These are phyloP conservation scores for Ptycholaimellus sp. DNA, from an alignment of 2,888 invertebrate species.

Conservation along the genomic window DNA sequence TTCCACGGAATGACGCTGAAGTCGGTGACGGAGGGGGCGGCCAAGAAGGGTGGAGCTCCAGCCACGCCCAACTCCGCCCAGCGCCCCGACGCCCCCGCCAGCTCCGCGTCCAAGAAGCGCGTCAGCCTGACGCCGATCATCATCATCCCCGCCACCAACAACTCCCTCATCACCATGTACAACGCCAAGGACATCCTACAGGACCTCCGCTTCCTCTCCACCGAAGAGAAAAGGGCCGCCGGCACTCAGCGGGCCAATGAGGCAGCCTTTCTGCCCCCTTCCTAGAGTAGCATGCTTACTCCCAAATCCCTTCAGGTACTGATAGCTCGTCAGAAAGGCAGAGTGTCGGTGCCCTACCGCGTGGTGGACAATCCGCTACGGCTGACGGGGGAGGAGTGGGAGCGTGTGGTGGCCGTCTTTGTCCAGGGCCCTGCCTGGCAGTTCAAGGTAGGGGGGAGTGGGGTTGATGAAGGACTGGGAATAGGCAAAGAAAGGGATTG, in stretches of 20 bases:
- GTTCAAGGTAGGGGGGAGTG: too few relatives aligned
- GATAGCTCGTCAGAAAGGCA: constrained; percentile 51
- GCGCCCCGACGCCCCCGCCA: constrained; percentile 4
- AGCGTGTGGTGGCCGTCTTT: constrained; percentile 89
- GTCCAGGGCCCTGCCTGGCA: constrained; percentile 99
- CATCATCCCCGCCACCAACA: constrained; percentile 70
- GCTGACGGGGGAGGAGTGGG: constrained; percentile 76
- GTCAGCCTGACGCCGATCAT: constrained; percentile 81
- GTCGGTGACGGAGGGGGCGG: constrained; percentile 66
- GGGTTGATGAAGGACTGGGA: too few relatives aligned
- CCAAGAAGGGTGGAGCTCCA: constrained; percentile 6
- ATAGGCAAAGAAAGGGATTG: too few relatives aligned
- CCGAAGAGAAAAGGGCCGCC: constrained; percentile 62
- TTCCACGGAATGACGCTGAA: constrained; percentile 94
- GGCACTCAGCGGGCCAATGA: constrained; percentile 73
- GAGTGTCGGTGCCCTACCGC: constrained; percentile 59
- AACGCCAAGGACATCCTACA: constrained; percentile 80
- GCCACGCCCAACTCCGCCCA: neutral
- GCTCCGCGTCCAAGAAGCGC: constrained; percentile 26
- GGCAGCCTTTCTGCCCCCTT: constrained; percentile 37
- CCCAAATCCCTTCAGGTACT: neutral
- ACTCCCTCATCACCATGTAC: constrained; percentile 83
- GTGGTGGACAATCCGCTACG: constrained; percentile 85
- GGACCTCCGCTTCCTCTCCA: constrained; percentile 36
- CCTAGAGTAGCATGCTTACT: neutral